Evolutionary conservation across 2,888 invertebrate genomes (phyloP).

Genomic region (Cetonia aurata): DNA sequence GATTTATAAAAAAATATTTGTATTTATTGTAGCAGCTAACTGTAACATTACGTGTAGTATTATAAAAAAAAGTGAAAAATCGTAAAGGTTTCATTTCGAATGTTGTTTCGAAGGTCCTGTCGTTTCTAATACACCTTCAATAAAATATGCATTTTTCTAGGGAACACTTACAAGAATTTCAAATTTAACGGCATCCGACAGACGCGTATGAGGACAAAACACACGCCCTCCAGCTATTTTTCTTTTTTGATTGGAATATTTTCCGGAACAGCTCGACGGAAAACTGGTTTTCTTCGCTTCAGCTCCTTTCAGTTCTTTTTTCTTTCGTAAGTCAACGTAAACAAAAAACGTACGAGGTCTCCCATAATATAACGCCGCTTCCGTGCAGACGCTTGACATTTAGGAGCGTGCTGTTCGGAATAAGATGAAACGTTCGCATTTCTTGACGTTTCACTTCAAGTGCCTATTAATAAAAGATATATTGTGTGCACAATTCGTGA

Average conservation of each 20-base stretch:
- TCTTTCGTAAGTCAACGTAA: slow-evolving; percentile 18
- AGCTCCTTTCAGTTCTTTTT: slow-evolving; percentile 14
- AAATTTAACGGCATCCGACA: slow-evolving; percentile 22
- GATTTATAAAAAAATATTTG: too few relatives aligned
- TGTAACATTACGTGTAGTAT: too few relatives aligned
- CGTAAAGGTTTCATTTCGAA: neutral
- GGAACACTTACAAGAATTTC: slow-evolving; percentile 20
- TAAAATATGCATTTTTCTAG: slow-evolving; percentile 9
- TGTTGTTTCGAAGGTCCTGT: slow-evolving; percentile 19
- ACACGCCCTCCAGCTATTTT: slow-evolving; percentile 28
- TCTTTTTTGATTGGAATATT: slow-evolving; percentile 38
- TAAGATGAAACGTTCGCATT: too few relatives aligned
- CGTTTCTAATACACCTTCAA: slow-evolving; percentile 14
- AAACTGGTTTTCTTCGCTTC: slow-evolving; percentile 21
- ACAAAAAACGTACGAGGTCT: slow-evolving; percentile 24
- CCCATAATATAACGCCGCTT: slow-evolving; percentile 10
- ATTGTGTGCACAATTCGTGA: neutral
- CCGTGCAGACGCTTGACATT: slow-evolving; percentile 10
- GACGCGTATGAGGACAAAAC: slow-evolving; percentile 24
- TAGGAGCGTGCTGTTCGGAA: neutral
- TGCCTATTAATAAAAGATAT: slow-evolving; percentile 11
- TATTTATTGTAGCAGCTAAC: too few relatives aligned
- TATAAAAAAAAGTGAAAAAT: neutral
- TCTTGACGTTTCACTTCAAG: neutral
- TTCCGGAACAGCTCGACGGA: slow-evolving; percentile 14